Evolutionary conservation across 2,888 invertebrate species (phyloP).

Genomic region (Tetragonula carbonaria): DNA sequence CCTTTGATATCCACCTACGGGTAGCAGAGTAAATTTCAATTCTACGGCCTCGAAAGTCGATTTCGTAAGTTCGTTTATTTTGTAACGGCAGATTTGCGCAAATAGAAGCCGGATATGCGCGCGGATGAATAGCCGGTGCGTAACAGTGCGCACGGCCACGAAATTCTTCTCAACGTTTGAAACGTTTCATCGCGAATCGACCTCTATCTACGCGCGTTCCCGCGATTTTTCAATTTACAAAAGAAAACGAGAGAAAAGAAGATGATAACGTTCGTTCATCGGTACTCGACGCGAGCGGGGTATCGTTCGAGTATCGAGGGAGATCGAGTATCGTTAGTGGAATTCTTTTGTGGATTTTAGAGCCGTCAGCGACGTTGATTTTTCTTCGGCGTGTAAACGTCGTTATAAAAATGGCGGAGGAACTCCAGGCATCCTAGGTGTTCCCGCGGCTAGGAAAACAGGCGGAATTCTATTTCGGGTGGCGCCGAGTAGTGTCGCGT

Average conservation of each 20-base stretch:
- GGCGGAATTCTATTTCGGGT: constrained; percentile 49
- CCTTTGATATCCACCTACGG: constrained; percentile 12
- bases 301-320: too few relatives aligned
- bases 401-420: constrained; percentile 23
- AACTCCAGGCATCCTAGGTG: constrained; percentile 25
- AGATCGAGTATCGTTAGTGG: background rate
- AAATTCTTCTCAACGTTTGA: background rate
- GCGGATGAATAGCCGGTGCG: background rate
- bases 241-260: too few relatives aligned
- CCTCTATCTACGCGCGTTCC: too few relatives aligned
- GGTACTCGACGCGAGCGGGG: too few relatives aligned
- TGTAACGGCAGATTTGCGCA: background rate
- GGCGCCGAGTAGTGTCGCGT: constrained; percentile 8
- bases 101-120: background rate
- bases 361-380: constrained; percentile 2
- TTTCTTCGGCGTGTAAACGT: background rate
- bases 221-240: too few relatives aligned
- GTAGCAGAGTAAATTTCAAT: constrained; percentile 41
- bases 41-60: constrained; percentile 12
- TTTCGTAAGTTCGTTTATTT: constrained; percentile 34
- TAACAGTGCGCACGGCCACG: background rate
- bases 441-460: constrained; percentile 26
- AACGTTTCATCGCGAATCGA: too few relatives aligned
- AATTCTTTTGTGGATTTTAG: background rate
- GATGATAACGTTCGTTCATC: too few relatives aligned